Evolutionary conservation across 2,888 invertebrate species (phyloP), one percentile per base, ranked within the genome.

Genomic region (Diarsia dahlii): DNA sequence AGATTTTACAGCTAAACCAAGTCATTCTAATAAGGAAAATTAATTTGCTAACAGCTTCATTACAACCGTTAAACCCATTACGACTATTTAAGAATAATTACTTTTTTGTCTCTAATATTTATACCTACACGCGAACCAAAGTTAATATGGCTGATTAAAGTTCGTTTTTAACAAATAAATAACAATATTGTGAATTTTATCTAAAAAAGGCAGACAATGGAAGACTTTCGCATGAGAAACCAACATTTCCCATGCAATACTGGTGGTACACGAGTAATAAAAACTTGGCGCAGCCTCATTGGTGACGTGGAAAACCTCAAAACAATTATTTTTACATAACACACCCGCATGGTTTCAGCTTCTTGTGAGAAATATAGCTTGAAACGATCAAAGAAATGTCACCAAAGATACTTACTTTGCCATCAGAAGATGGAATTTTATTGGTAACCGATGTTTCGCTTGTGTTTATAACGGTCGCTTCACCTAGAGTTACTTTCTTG

Each of bases 221-320:
- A 80, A 87, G 90, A 94, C 95, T 95, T 95, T 95, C 95, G 94
- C 95, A 96, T 95, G 96, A 92, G 95, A 96, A 95, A 92, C 93
- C 87, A 89, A 81, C 89, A 90, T 92, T 95, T 96, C 95, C 93
- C 95, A 95, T 93, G 92, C 93, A 90, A 91, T 93, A 93, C 91
- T 92, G 91, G 71, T 89, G 86, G 91, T 90, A 88, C 90, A 90
- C 86, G 89, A 85, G 91, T 91, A 92, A 93, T 94, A 95, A 95
- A 94, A 93, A 86, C 89, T 85, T 91, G 91, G 92, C 92, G 91
- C 91, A 89, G 89, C 90, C 88, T 90, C 88, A 86, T 89, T 87
- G 89, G 89, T 90, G 91, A 90, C 88, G 92, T 91, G 93, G 92
- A 93, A 93, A 95, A 93, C 93, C 93, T 93, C 93, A 93, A 93